These are phyloP conservation scores for Catocala nupta DNA, from an alignment of 2,888 invertebrate genomes.

Conservation along the genomic window DNA sequence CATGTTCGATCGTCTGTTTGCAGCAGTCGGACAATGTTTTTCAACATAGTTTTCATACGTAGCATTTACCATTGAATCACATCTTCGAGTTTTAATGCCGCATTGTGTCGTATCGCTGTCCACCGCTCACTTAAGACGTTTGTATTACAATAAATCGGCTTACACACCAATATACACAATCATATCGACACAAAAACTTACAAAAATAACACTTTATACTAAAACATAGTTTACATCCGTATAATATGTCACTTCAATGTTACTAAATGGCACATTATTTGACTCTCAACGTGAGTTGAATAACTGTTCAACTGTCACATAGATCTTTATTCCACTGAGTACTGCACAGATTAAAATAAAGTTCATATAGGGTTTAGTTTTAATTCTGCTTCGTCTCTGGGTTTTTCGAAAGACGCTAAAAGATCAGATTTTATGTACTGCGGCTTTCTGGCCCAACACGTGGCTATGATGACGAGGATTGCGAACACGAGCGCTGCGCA, in stretches of 20 bases:
- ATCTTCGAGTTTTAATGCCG: too few relatives aligned
- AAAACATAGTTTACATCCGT: background rate
- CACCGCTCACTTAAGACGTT: too few relatives aligned
- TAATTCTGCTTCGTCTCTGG: slow-evolving; percentile 74
- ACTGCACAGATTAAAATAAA: slow-evolving; percentile 21
- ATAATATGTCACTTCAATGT: slow-evolving; percentile 8
- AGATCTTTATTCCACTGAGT: slow-evolving; percentile 48
- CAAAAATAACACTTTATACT: slow-evolving; percentile 8
- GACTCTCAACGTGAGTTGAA: background rate
- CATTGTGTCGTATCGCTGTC: too few relatives aligned
- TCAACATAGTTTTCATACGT: too few relatives aligned
- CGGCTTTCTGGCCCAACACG: slow-evolving; percentile 62
- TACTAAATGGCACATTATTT: slow-evolving; percentile 3
- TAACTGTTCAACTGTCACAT: slow-evolving; percentile 9
- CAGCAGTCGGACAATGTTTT: too few relatives aligned
- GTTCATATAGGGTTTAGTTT: slow-evolving; percentile 72
- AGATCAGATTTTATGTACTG: slow-evolving; percentile 63
- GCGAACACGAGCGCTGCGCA: slow-evolving; percentile 83
- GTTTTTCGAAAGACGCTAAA: slow-evolving; percentile 54
- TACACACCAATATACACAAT: background rate
- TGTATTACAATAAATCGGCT: too few relatives aligned
- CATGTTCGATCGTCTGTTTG: too few relatives aligned
- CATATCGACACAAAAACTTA: background rate
- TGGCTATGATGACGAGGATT: slow-evolving; percentile 77
- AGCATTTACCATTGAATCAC: too few relatives aligned